These are phyloP conservation scores for Biston stratarius DNA, from an alignment of 2,888 invertebrate genomes.

Conservation along the genomic window DNA sequence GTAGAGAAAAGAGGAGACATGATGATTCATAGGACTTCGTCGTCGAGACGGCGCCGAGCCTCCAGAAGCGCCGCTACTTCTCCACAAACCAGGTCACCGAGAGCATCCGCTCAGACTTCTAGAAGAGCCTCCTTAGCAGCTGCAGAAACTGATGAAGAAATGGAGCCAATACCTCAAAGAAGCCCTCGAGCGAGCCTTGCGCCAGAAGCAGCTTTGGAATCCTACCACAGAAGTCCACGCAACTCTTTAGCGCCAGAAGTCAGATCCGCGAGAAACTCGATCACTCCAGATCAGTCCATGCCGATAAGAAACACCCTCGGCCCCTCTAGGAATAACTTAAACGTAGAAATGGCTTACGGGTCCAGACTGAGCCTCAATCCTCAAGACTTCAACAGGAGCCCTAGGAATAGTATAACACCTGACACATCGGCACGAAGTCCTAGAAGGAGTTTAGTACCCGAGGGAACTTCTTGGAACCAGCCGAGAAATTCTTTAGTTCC, in stretches of 20 bases:
- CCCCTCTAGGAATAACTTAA: constrained; percentile 87
- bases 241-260: constrained; percentile 85
- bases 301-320: constrained; percentile 85
- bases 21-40: constrained; percentile 89
- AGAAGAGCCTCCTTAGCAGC: constrained; percentile 88
- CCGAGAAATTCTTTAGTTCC: constrained; percentile 87
- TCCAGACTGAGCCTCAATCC: constrained; percentile 86
- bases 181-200: constrained; percentile 87
- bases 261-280: constrained; percentile 88
- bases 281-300: constrained; percentile 86
- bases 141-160: constrained; percentile 87
- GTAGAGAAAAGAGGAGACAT: constrained; percentile 40
- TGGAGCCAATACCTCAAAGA: constrained; percentile 75
- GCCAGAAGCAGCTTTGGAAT: constrained; percentile 83
- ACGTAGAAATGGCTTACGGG: constrained; percentile 85
- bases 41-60: constrained; percentile 89
- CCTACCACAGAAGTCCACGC: constrained; percentile 85
- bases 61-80: constrained; percentile 89
- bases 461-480: constrained; percentile 84
- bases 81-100: constrained; percentile 85
- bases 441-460: constrained; percentile 87
- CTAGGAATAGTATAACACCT: constrained; percentile 81
- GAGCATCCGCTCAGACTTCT: constrained; percentile 78
- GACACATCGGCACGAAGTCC: constrained; percentile 84
- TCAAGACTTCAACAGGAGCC: constrained; percentile 83